Conservation (phyloP, 2,113 vertebrate species). For the Eolophus roseicapilla region DNA sequence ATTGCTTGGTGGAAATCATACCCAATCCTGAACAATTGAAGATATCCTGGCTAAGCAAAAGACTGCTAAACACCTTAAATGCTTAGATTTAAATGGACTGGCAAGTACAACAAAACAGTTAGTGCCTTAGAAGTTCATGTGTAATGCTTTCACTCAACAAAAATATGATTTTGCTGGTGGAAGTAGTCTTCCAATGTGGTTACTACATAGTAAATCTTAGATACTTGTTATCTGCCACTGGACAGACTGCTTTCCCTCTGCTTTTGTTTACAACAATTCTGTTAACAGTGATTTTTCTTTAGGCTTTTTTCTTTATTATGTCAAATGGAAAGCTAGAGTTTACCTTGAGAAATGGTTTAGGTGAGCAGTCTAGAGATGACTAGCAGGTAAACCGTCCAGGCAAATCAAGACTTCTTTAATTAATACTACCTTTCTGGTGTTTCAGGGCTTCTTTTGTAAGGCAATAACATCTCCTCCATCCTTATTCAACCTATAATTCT, state of each 20-base stretch:
- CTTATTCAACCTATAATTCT: not conserved
- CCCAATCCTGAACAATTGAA: rapidly evolving
- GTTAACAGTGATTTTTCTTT: not conserved
- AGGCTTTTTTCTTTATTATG: not conserved
- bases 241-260: not conserved
- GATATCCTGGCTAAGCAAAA: not conserved
- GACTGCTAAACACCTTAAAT: no score
- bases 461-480: not conserved
- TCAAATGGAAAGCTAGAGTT: not conserved
- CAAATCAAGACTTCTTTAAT: not conserved
- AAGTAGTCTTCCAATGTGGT: not conserved
- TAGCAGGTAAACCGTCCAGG: not conserved
- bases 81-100: not conserved
- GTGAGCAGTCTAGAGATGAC: not conserved
- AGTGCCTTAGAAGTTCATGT: not conserved
- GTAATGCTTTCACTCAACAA: not conserved
- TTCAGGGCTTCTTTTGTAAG: not conserved
- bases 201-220: not conserved
- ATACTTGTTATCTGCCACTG: not conserved
- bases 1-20: not conserved
- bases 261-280: not conserved
- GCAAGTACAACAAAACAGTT: not conserved
- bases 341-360: not conserved
- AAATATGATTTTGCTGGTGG: not conserved
- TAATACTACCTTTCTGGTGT: not conserved